Evolutionary conservation across 1,140 invertebrate genomes (phyloP).

Genomic region (Laupala kohalensis): DNA sequence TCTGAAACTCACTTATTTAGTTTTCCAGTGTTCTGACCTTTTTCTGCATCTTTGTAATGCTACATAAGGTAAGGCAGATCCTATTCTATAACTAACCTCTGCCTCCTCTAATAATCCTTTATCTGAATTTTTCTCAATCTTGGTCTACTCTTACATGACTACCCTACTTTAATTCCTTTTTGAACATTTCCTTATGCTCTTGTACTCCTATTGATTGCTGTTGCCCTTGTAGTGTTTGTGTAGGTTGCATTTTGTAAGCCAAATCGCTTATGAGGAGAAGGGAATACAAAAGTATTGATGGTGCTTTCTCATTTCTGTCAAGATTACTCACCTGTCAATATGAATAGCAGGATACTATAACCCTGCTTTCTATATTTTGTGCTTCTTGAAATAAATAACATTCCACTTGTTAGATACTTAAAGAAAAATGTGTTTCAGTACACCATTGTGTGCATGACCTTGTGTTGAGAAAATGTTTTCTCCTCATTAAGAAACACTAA

Average conservation of each 20-base stretch:
- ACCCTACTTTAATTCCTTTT: neutral
- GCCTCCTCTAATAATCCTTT: neutral
- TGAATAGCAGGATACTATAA: neutral
- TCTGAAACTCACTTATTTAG: constrained; percentile 4
- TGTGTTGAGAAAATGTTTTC: neutral
- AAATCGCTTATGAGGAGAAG: neutral
- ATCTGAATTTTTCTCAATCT: neutral
- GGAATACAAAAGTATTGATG: neutral
- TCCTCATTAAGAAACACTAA: neutral
- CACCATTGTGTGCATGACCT: neutral
- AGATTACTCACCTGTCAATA: neutral
- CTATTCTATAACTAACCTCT: constrained; percentile 10
- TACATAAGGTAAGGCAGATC: constrained; percentile 13
- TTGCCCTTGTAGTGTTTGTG: constrained; percentile 7
- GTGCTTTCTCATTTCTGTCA: neutral
- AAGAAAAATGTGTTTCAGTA: neutral
- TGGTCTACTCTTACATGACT: neutral
- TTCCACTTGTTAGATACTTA: neutral
- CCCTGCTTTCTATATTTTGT: neutral
- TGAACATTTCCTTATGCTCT: neutral
- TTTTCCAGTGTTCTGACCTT: constrained; percentile 7
- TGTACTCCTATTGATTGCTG: constrained; percentile 4
- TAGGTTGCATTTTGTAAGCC: constrained; percentile 7
- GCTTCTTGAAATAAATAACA: neutral
- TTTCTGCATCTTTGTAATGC: constrained; percentile 13